A percentile compares a stretch with the other conserved stretches of the same genome.
Conservation (phyloP, 1,140 invertebrate genomes). For the Macrobrachium rosenbergii region DNA sequence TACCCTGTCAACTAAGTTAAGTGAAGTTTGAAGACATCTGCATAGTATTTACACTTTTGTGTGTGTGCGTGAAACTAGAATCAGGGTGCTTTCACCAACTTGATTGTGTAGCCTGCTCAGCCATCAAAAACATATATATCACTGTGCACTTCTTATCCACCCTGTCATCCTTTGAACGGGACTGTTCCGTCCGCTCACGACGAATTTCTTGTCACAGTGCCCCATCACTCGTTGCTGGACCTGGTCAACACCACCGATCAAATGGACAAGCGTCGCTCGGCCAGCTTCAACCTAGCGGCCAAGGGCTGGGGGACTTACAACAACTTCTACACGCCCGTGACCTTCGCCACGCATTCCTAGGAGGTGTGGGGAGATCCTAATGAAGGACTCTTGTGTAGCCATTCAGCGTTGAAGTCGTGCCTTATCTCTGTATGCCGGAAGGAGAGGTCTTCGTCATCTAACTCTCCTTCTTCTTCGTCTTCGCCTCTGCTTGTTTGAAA, state of each 20-base stretch:
- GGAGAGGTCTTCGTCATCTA: too few species aligned
- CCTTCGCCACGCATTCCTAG: constrained; percentile 27
- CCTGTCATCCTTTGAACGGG: background rate
- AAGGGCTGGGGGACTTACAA: constrained; percentile 58
- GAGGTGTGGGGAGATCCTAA: background rate
- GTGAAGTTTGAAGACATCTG: too few species aligned
- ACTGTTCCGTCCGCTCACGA: background rate
- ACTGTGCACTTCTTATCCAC: background rate
- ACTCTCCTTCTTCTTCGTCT: too few species aligned
- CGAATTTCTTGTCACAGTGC: background rate
- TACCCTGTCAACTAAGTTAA: too few species aligned
- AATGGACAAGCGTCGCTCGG: constrained; percentile 36
- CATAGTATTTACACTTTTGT: too few species aligned
- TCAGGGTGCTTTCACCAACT: too few species aligned
- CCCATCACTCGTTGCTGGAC: constrained; percentile 17
- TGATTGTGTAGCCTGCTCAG: too few species aligned
- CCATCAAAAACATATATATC: too few species aligned
- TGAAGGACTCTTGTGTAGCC: background rate
- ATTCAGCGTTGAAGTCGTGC: background rate
- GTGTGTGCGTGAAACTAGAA: too few species aligned
- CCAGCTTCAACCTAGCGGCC: constrained; percentile 53
- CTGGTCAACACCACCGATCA: background rate
- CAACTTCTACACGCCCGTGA: constrained; percentile 46
- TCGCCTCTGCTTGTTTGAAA: too few species aligned
- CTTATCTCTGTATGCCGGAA: too few species aligned